phyloP scores from a whole-genome alignment of 2,797 vertebrate species.

The Hipposideros larvatus region DNA sequence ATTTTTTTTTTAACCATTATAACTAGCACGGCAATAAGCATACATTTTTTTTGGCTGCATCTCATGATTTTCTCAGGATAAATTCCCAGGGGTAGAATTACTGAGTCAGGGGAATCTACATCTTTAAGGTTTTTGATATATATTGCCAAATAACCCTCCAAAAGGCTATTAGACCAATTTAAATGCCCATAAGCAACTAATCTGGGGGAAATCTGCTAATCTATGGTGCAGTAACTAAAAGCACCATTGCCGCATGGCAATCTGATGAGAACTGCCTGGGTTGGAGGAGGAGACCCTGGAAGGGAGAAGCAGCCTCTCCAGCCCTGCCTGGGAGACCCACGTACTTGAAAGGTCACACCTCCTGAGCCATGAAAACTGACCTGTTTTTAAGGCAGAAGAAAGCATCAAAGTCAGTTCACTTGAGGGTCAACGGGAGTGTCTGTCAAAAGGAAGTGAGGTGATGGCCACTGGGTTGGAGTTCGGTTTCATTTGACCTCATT shows the following conservation, averaged over 20 bases:
- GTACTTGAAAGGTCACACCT: not conserved
- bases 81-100: slow-evolving; percentile 52
- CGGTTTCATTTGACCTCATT: slow-evolving; percentile 73
- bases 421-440: not conserved
- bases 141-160: not conserved
- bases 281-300: not conserved
- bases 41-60: slow-evolving; percentile 31
- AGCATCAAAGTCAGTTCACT: slow-evolving; percentile 44
- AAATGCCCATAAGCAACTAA: not conserved
- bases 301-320: not conserved
- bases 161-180: not conserved
- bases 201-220: not conserved
- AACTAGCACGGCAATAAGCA: slow-evolving; percentile 32
- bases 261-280: not conserved
- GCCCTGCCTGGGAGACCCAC: not conserved
- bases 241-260: not conserved
- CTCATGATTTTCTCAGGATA: slow-evolving; percentile 67
- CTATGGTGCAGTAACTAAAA: not conserved
- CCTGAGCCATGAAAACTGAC: slow-evolving; percentile 41
- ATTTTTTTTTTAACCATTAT: not conserved
- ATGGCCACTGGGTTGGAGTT: not conserved
- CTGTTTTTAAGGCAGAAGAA: slow-evolving; percentile 33
- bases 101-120: slow-evolving; percentile 32
- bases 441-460: not conserved
- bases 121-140: slow-evolving; percentile 38